phyloP scores from a whole-genome alignment of 2,797 vertebrate species.

The Enteromius argenteus region DNA sequence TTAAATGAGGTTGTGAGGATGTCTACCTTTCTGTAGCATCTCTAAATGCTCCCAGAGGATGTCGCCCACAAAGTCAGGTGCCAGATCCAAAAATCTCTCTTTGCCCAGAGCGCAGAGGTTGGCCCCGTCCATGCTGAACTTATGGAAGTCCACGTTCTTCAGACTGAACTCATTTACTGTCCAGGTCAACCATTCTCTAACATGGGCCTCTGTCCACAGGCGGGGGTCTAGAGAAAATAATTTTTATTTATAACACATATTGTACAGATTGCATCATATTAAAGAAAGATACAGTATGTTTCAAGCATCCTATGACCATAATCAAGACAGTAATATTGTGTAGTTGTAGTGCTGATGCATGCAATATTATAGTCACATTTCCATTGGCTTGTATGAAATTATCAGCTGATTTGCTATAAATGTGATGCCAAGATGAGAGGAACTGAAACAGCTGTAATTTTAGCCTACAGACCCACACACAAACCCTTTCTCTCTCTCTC shows the following conservation, averaged over 20 bases:
- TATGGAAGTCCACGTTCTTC: slow-evolving; percentile 96
- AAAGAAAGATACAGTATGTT: not conserved
- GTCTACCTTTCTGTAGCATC: slow-evolving; percentile 95
- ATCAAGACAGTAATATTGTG: not conserved
- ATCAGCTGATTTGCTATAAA: slow-evolving; percentile 13
- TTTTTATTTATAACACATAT: not conserved
- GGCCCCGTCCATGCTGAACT: slow-evolving; percentile 94
- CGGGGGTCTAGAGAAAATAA: slow-evolving; percentile 84
- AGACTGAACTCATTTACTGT: slow-evolving; percentile 97
- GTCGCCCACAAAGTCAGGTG: slow-evolving; percentile 97
- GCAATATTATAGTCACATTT: not conserved
- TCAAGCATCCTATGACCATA: not conserved
- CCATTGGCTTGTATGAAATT: not conserved
- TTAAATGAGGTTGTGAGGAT: not conserved
- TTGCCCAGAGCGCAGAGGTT: slow-evolving; percentile 94
- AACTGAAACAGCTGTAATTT: slow-evolving; percentile 52
- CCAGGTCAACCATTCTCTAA: slow-evolving; percentile 96
- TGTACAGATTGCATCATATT: not conserved
- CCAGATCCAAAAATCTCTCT: slow-evolving; percentile 95
- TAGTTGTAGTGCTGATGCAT: not conserved
- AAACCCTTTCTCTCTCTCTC: not conserved
- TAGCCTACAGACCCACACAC: slow-evolving; percentile 16
- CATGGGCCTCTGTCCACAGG: slow-evolving; percentile 94
- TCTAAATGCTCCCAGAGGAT: slow-evolving; percentile 99
- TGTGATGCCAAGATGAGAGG: not conserved